Conservation (phyloP, 1,140 invertebrate species). For the Plodia interpunctella region DNA sequence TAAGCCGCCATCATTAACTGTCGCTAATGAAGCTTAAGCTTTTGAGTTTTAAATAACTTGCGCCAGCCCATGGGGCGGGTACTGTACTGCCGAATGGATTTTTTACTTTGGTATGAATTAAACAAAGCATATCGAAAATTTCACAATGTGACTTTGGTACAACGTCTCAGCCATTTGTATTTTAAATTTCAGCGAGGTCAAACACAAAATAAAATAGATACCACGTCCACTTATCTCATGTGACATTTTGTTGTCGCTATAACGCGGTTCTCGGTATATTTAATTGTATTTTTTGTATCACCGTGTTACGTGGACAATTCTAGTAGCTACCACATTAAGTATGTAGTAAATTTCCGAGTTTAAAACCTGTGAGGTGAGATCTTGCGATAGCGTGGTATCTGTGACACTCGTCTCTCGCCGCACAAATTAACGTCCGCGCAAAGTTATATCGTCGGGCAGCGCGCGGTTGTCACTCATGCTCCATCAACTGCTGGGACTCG, state of each 20-base stretch:
- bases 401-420: constrained; percentile 47
- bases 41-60: constrained; percentile 72
- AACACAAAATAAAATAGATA: neutral
- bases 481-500: constrained; percentile 73
- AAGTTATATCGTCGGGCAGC: constrained; percentile 58
- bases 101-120: constrained; percentile 62
- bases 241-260: neutral
- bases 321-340: constrained; percentile 64
- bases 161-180: constrained; percentile 21
- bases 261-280: constrained; percentile 5
- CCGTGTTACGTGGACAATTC: constrained; percentile 40
- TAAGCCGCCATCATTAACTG: constrained; percentile 73
- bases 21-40: constrained; percentile 75
- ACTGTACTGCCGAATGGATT: constrained; percentile 46
- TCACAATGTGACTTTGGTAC: constrained; percentile 50
- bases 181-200: constrained; percentile 4
- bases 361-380: constrained; percentile 56
- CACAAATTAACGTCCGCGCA: constrained; percentile 67
- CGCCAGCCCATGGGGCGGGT: constrained; percentile 54
- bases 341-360: constrained; percentile 57
- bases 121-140: constrained; percentile 60
- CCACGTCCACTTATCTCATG: neutral
- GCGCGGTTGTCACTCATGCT: constrained; percentile 72
- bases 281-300: constrained; percentile 36
- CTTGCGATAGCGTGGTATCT: constrained; percentile 50